A percentile compares a stretch with the other conserved stretches of the same genome.
Conservation (phyloP, 2,888 invertebrate genomes). For the Ecliptopera silaceata region DNA sequence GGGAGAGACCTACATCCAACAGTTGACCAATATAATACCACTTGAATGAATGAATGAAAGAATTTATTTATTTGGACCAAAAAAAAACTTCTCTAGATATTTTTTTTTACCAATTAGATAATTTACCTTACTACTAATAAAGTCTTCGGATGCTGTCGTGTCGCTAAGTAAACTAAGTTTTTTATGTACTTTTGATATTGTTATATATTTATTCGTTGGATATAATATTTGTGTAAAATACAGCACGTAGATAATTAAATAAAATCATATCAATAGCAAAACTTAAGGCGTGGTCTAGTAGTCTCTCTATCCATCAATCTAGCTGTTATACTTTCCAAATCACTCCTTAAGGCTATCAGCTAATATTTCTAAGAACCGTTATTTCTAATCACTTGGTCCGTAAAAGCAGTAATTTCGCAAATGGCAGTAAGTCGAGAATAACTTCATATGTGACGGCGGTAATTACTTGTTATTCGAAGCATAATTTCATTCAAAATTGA, state of each 20-base stretch:
- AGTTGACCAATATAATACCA: too few relatives aligned
- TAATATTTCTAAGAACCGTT: slow-evolving; percentile 62
- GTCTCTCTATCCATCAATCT: slow-evolving; percentile 17
- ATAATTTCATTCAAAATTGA: slow-evolving; percentile 30
- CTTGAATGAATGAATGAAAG: too few relatives aligned
- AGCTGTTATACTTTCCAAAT: slow-evolving; percentile 45
- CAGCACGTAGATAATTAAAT: neutral
- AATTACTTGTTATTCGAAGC: slow-evolving; percentile 42
- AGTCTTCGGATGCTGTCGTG: too few relatives aligned
- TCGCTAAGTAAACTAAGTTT: too few relatives aligned
- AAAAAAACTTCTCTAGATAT: too few relatives aligned
- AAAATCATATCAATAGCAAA: slow-evolving; percentile 1
- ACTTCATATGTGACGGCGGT: slow-evolving; percentile 56
- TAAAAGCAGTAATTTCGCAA: slow-evolving; percentile 71
- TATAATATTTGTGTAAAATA: too few relatives aligned
- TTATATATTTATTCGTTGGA: too few relatives aligned
- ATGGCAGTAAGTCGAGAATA: slow-evolving; percentile 54
- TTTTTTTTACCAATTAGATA: too few relatives aligned
- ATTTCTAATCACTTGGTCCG: slow-evolving; percentile 58
- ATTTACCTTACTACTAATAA: too few relatives aligned
- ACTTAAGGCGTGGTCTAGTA: slow-evolving; percentile 5
- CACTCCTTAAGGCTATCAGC: slow-evolving; percentile 57
- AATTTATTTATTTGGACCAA: too few relatives aligned
- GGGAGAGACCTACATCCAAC: too few relatives aligned
- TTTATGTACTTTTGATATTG: too few relatives aligned